Evolutionary conservation across 2,888 invertebrate species (phyloP), one percentile per base, ranked within the genome.

Genomic region (Clusia tigrina): DNA sequence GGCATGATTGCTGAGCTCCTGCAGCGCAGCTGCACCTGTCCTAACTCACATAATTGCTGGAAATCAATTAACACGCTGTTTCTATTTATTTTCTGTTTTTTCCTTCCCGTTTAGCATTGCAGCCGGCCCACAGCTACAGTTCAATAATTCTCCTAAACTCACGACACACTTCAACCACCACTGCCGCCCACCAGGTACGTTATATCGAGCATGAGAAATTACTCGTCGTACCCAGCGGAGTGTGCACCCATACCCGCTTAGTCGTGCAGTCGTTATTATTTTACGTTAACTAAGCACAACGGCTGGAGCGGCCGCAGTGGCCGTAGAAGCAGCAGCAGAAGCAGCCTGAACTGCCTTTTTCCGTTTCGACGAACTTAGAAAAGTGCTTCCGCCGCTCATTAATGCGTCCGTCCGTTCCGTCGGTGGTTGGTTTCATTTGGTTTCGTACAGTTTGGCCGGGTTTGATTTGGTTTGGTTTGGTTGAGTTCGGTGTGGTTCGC

Each of bases 311-410:
- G 24, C 15, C 20, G n/a, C 17, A n/a, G 46, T 15, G 24, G 58
- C 10, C 12, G 42, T 48, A 18, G 48, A 20, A 25, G 51, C 48
- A 57, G 23, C 25, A 17, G 38, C 46, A 42, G 22, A 9, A 15
- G n/a, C 42, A 38, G 6, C 10, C 22, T 57, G 46, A 57, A 57
- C 57, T 57, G 42, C 57, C 57, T 57, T 57, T 57, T 57, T 57
- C 57, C 57, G 57, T 57, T 57, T 57, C 57, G 57, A 57, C 57
- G 48, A 57, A 57, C 57, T 57, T 57, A 46, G 57, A 42, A 57
- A 57, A 57, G 57, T 57, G 25, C 18, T 57, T 57, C 57, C 57
- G 57, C 57, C 57, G 57, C 57, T 57, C 57, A 57, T 57, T 57
- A 57, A 57, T 57, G 57, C 20, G 57, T 57, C 42, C 57, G 46